Base-by-base conservation (phyloP, 2,888 invertebrate species). In the Thumatha senex region DNA sequence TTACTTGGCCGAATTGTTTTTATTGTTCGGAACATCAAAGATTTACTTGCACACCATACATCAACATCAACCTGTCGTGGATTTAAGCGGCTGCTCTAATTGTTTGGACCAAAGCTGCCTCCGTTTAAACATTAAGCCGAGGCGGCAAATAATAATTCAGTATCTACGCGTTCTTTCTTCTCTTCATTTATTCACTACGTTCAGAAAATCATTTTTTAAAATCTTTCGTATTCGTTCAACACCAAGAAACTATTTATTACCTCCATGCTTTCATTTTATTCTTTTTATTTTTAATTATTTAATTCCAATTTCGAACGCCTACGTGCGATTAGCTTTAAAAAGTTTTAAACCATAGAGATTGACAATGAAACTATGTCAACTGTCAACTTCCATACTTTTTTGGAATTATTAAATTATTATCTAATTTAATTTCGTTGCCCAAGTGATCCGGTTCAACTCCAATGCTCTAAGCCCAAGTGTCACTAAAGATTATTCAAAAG, bases 11-110 rank as follows among this genome's bases (percentile, higher is more conserved):
- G 48, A 58, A 46, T 41, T 45, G 50, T 51, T 62, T 67, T 67
- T 63, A 70, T 4, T 2, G 18, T 45, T 24, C 45, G 14, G 18
- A 40, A 49, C 55, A 56, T 58, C 61, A 56, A 52, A 58, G 63
- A 54, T 66, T 66, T 52, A 40, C 48, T 43, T 80, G 74, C 72
- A 39, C 58, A 72, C 84, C 48, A 55, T 84, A 78, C 80, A 42
- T 51, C 64, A 76, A 78, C 80, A 42, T 51, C 64, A 76, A 76
- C 72, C 73, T 69, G 70, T 71, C 67, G 50, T 64, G 75, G 78
- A 72, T 76, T 78, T 80, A 80, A 80, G 76, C 80, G 78, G 83
- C 82, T 82, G 77, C 78, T 84, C 85, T 86, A 86, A 87, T 85
- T 88, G 86, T 87, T 81, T 79, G 84, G 80, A 85, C 83, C 75